phyloP scores from a whole-genome alignment of 2,113 vertebrate species.

The Gymnogyps californianus region DNA sequence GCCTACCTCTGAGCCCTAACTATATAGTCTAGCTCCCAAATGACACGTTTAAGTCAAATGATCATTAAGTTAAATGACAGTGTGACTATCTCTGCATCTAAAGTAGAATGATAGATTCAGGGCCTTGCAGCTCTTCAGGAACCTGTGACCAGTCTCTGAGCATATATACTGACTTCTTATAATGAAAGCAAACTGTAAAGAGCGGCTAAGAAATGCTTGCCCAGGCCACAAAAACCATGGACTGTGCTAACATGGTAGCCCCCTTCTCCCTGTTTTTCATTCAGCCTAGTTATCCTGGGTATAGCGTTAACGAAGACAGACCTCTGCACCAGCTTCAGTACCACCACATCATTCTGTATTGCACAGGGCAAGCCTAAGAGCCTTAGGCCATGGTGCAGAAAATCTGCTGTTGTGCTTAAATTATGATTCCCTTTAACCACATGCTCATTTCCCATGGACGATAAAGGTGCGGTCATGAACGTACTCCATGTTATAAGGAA shows the following conservation, averaged over 20 bases:
- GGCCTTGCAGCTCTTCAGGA: not conserved
- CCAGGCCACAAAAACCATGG: not conserved
- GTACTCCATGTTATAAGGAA: not conserved
- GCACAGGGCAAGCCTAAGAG: not conserved
- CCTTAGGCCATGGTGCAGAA: not conserved
- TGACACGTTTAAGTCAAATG: not conserved
- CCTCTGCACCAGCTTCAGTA: not conserved
- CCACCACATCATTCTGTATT: rapidly evolving
- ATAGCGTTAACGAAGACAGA: not conserved
- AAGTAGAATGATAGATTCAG: not conserved
- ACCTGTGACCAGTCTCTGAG: not conserved
- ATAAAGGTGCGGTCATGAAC: not conserved
- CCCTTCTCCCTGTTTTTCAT: not conserved
- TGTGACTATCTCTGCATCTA: not conserved
- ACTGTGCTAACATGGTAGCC: not conserved
- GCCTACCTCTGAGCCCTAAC: not conserved
- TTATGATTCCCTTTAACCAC: not conserved
- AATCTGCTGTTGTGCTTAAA: not conserved
- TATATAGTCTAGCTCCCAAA: not conserved
- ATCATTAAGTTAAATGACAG: not conserved
- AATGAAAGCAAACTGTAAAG: not conserved
- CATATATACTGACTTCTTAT: not conserved
- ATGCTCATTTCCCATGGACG: not conserved
- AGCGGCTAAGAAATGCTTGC: not conserved
- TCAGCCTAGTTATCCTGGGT: not conserved